Percentiles rank a stretch among this genome's conserved stretches.
Evolutionary conservation across 2,888 invertebrate genomes (phyloP).

Genomic region (Nymphalis polychloros): DNA sequence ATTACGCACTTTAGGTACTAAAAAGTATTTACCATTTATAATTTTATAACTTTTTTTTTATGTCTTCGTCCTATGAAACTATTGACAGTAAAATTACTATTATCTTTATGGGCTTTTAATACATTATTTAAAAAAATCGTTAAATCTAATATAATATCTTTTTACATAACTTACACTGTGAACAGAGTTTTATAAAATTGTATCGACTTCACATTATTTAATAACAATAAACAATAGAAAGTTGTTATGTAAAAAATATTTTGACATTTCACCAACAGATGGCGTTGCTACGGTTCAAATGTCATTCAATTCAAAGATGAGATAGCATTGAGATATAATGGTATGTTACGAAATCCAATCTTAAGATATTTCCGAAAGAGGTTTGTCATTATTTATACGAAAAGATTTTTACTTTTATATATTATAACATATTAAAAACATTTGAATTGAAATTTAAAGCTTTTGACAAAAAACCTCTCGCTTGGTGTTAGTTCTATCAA

Average conservation of each 20-base stretch:
- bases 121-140: no score
- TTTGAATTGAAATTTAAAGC: no score
- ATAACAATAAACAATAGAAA: constrained; percentile 55
- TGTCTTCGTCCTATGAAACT: no score
- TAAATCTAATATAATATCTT: background rate
- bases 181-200: background rate
- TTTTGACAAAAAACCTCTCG: no score
- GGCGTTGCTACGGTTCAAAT: constrained; percentile 30
- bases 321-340: constrained; percentile 22
- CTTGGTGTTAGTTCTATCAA: no score
- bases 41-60: no score
- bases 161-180: background rate
- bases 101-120: no score
- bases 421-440: no score
- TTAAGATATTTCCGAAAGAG: background rate
- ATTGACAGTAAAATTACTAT: no score
- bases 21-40: no score
- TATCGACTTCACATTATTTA: constrained; percentile 10
- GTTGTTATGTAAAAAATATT: constrained; percentile 46
- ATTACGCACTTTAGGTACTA: background rate
- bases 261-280: constrained; percentile 16
- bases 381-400: no score
- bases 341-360: background rate
- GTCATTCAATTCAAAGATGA: constrained; percentile 18
- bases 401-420: background rate